Conservation (phyloP, 1,140 invertebrate species). For the Varroa destructor region DNA sequence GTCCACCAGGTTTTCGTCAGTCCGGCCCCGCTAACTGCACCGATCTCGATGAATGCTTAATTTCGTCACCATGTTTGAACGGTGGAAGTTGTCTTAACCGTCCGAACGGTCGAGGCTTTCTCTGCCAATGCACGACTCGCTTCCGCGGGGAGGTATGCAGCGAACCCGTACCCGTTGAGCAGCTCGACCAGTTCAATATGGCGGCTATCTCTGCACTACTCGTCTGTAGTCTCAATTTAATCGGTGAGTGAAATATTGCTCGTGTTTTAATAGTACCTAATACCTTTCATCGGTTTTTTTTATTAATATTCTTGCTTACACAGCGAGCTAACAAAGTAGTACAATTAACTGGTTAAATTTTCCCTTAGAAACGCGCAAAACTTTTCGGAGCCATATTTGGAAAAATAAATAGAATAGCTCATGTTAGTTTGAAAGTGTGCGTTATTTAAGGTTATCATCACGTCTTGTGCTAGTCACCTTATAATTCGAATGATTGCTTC, state of each 20-base stretch:
- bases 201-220: slow-evolving; percentile 10
- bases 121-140: slow-evolving; percentile 1
- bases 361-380: no score
- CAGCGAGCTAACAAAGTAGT: no score
- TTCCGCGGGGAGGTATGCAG: slow-evolving; percentile 3
- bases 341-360: no score
- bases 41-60: slow-evolving; percentile 32
- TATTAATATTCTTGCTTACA: no score
- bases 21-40: slow-evolving; percentile 28
- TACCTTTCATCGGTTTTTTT: no score
- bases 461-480: no score
- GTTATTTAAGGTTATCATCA: no score
- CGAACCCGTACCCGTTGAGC: slow-evolving; percentile 16
- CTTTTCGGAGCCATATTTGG: no score
- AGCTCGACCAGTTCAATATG: slow-evolving; percentile 24
- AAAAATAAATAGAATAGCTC: no score
- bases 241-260: neutral
- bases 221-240: slow-evolving; percentile 20
- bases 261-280: no score
- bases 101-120: slow-evolving; percentile 23
- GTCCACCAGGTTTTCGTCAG: slow-evolving; percentile 18
- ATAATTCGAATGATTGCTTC: no score
- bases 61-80: slow-evolving; percentile 29
- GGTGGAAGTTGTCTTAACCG: slow-evolving; percentile 33
- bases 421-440: no score